These are phyloP conservation scores for Orestias chungarensis DNA, from an alignment of 2,797 vertebrate genomes.

Conservation along the genomic window DNA sequence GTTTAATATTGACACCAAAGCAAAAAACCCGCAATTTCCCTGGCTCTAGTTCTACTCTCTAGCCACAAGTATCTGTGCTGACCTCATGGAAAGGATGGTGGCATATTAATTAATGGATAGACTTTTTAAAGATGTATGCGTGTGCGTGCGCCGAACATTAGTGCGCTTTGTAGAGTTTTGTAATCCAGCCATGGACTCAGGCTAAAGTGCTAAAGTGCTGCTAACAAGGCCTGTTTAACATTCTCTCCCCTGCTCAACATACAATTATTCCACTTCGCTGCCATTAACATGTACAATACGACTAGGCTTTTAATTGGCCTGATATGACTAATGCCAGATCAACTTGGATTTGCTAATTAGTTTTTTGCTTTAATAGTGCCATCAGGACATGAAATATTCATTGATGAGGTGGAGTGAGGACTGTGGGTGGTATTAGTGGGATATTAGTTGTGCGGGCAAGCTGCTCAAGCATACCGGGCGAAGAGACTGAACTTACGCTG, in stretches of 20 bases:
- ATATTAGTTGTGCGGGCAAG: slow-evolving; percentile 75
- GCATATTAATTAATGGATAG: slow-evolving; percentile 73
- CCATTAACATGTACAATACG: slow-evolving; percentile 83
- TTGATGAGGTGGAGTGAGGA: slow-evolving; percentile 77
- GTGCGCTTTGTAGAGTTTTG: slow-evolving; percentile 78
- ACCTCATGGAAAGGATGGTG: slow-evolving; percentile 65
- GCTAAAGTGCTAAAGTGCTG: slow-evolving; percentile 83
- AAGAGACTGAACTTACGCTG: slow-evolving; percentile 71
- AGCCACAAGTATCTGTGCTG: slow-evolving; percentile 64
- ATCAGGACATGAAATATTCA: slow-evolving; percentile 85
- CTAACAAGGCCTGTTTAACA: slow-evolving; percentile 86
- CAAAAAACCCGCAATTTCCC: slow-evolving; percentile 67
- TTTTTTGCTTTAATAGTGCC: slow-evolving; percentile 82
- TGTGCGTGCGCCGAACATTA: slow-evolving; percentile 68
- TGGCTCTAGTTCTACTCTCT: slow-evolving; percentile 65
- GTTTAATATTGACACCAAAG: slow-evolving; percentile 67
- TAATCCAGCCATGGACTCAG: slow-evolving; percentile 79
- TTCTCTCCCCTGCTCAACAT: slow-evolving; percentile 83
- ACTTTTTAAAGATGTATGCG: slow-evolving; percentile 57
- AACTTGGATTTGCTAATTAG: slow-evolving; percentile 86
- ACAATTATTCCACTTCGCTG: slow-evolving; percentile 83
- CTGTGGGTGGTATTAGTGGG: slow-evolving; percentile 81
- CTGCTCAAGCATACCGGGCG: slow-evolving; percentile 63
- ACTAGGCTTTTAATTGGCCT: slow-evolving; percentile 82
- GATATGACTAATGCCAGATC: slow-evolving; percentile 84